Base-by-base conservation (phyloP, 1,140 invertebrate species). In the Drosophila sproati region DNA sequence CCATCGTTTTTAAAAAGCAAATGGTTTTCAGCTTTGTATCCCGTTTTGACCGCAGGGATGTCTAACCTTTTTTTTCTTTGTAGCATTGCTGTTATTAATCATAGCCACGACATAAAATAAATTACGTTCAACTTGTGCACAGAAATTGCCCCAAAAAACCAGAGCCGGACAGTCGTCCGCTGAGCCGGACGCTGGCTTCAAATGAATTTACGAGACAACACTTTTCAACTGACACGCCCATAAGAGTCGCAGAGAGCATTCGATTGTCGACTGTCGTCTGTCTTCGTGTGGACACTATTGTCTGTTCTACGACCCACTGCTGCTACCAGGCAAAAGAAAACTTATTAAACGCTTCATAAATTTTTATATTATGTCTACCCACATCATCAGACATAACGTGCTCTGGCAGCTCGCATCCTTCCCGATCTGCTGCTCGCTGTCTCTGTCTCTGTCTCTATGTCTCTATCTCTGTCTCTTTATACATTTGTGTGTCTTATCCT, bases 261-360 rank as follows among this genome's bases (percentile, higher is more conserved):
- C 81, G 78, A 85, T 70, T 82, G 77, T 68, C 73, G 69, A 68
- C 73, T 62, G 57, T n/a, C 51, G 39, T 39, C 47, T 35, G 47
- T 52, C 56, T 20, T 28, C 50, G 48, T 78, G 66, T 78, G 61
- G 68, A 72, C 72, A 60, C 48, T 37, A 6, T 29, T 32, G 47
- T 67, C 47, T 28, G 56, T 60, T n/a, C 43, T 12, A 32, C 50
- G 45, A 50, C 34, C 54, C 8, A 67, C 50, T 51, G 35, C 39
- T 43, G 54, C 70, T 69, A 43, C 48, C 47, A 50, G 62, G 67
- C 45, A 89, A 76, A 76, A 89, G 85, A 89, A 89, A 89, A 89
- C 85, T 89, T 89, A 89, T 89, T 89, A 89, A 89, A 89, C 85
- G 85, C 85, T 89, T 90, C 85, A 89, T 89, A 89, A 89, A 89